Conservation (phyloP, 2,797 vertebrate species). For the Argyrosomus regius region DNA sequence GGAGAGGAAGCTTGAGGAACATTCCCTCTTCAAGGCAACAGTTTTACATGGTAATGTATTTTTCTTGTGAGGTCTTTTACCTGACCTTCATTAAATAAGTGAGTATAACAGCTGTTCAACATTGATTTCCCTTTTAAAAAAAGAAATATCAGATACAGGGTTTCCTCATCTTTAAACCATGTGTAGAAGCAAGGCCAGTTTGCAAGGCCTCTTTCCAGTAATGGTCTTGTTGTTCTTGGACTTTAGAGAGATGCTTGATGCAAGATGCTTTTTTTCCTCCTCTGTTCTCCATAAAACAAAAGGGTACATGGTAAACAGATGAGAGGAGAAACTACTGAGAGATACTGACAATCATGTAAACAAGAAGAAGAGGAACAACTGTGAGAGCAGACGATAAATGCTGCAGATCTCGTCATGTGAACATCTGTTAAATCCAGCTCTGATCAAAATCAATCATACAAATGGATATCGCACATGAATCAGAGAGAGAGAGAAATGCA, state of each 20-base stretch:
- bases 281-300: conserved; percentile 47
- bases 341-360: conserved; percentile 46
- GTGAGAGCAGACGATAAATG: conserved; percentile 33
- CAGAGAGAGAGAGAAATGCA: background rate
- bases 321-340: conserved; percentile 39
- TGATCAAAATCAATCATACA: conserved; percentile 37
- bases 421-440: conserved; percentile 39
- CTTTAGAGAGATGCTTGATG: conserved; percentile 25
- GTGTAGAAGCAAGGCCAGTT: conserved; percentile 50
- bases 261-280: conserved; percentile 33
- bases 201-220: conserved; percentile 50
- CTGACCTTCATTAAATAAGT: conserved; percentile 31
- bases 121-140: conserved; percentile 43
- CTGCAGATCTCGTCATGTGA: conserved; percentile 25
- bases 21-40: conserved; percentile 25
- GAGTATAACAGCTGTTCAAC: conserved; percentile 47
- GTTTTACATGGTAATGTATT: conserved; percentile 31
- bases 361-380: conserved; percentile 12
- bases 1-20: conserved; percentile 9
- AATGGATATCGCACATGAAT: conserved; percentile 29
- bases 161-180: conserved; percentile 72
- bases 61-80: conserved; percentile 16
- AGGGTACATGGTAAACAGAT: conserved; percentile 53
- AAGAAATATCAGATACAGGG: conserved; percentile 45
- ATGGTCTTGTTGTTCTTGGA: conserved; percentile 73